phyloP scores from a whole-genome alignment of 2,888 invertebrate species.

The Horisme vitalbata region DNA sequence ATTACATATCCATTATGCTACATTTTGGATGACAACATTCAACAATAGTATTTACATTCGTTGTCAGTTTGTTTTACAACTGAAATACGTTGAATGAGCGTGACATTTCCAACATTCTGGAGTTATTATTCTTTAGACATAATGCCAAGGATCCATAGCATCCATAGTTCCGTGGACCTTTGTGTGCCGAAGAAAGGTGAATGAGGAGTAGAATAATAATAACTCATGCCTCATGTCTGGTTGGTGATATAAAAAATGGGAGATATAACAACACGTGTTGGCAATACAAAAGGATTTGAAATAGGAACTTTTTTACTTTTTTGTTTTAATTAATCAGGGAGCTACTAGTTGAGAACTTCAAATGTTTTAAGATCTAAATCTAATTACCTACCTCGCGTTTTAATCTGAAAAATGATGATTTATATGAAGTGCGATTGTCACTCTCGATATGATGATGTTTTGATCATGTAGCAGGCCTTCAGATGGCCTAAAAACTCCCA shows the following conservation, averaged over 20 bases:
- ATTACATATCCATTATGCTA: slow-evolving; percentile 77
- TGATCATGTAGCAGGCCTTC: no score
- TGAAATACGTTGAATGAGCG: slow-evolving; percentile 76
- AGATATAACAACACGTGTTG: slow-evolving; percentile 70
- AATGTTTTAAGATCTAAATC: no score
- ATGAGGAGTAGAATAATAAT: slow-evolving; percentile 76
- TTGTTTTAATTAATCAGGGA: no score
- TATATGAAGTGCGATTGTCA: no score
- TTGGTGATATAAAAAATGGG: slow-evolving; percentile 62
- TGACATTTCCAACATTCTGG: slow-evolving; percentile 71
- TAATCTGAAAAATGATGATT: no score
- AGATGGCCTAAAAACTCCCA: no score
- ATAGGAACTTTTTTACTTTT: slow-evolving; percentile 42
- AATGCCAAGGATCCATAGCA: slow-evolving; percentile 71
- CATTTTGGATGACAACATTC: slow-evolving; percentile 72
- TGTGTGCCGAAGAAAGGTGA: slow-evolving; percentile 74
- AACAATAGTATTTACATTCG: slow-evolving; percentile 82
- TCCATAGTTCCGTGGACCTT: slow-evolving; percentile 72
- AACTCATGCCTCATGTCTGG: slow-evolving; percentile 67
- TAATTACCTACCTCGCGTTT: no score
- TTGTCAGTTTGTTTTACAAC: slow-evolving; percentile 82
- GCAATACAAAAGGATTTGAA: slow-evolving; percentile 60
- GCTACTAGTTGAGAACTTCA: no score
- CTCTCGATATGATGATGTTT: no score
- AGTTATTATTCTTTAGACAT: slow-evolving; percentile 68